Base-by-base conservation (phyloP, 2,113 vertebrate species). In the Siniperca knerii region DNA sequence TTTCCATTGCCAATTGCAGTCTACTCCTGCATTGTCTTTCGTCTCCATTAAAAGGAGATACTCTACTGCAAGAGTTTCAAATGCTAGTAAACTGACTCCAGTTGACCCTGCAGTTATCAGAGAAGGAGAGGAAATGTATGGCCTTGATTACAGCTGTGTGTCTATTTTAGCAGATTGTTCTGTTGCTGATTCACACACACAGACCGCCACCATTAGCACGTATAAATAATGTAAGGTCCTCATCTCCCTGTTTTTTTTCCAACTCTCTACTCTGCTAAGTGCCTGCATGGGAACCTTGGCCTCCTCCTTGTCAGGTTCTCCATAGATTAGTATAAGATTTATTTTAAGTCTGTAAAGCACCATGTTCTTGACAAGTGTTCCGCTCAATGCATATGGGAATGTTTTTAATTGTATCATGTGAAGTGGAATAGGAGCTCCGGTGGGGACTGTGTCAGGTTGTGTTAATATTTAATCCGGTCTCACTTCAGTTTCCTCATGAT, bases 281-380 rank as follows among this genome's bases (percentile, higher is more conserved):
- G 98, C 97, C 96, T 97, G 81, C 80, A 83, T 76, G 96, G 96
- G 97, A 98, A 98, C 96, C 97, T 97, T 97, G 97, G 97, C 96
- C 97, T 97, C 95, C 96, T 96, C 54, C 96, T 97, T 97, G 97
- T 98, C 97, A 97, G 97, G 96, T 97, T 97, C 97, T 98, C 97
- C 96, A 97, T 97, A 97, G 98, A 99, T 99, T 98, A 97, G 96
- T 97, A 96, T 96, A 95, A 97, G 97, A 98, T 98, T 97, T 98
- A 98, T 98, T 99, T 98, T 97, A 97, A 97, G 96, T 97, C 96
- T 93, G 95, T 96, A 97, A 97, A 97, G 97, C 96, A 95, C 96
- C 96, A 91, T 96, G 97, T 97, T 97, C 97, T 96, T 96, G 96
- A 97, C 96, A 95, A 96, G 95, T 96, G 96, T 97, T 97, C 95